Evolutionary conservation across 2,888 invertebrate species (phyloP).

Genomic region (Dioctria linearis): DNA sequence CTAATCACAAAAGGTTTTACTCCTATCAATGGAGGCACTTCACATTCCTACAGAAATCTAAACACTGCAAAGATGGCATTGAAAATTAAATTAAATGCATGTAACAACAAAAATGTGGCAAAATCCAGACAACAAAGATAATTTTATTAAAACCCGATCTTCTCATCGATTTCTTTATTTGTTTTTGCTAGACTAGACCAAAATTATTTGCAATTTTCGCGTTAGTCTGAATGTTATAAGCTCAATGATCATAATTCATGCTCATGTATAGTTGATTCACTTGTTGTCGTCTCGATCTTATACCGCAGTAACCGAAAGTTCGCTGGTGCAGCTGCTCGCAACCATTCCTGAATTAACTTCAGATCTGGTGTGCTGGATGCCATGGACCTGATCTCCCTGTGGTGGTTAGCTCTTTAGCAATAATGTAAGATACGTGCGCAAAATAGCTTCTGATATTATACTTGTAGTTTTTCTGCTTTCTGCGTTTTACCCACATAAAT

Average conservation of each 20-base stretch:
- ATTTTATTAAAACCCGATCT: not conserved
- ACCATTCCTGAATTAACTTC: no score
- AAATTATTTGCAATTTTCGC: slow-evolving; percentile 41
- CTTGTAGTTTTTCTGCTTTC: slow-evolving; percentile 43
- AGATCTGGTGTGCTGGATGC: not conserved
- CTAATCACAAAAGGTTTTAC: no score
- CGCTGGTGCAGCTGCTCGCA: not conserved
- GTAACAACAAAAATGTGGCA: not conserved
- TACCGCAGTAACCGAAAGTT: no score
- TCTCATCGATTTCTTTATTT: slow-evolving; percentile 31
- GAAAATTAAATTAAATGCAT: no score
- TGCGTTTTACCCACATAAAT: slow-evolving; percentile 58
- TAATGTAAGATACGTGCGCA: slow-evolving; percentile 36
- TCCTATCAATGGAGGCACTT: no score
- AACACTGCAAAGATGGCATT: no score
- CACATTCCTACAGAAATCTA: no score
- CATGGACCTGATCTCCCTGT: not conserved
- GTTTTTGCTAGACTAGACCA: not conserved
- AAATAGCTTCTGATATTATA: slow-evolving; percentile 24
- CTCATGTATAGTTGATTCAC: slow-evolving; percentile 25
- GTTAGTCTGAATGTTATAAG: slow-evolving; percentile 35
- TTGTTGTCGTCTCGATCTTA: slow-evolving; percentile 35
- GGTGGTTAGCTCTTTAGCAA: no score
- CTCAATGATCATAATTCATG: slow-evolving; percentile 40
- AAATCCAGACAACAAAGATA: not conserved